Evolutionary conservation across 2,797 vertebrate species (phyloP), one percentile per base, ranked within the genome.

Genomic region (Neosilurus hyrtlii): DNA sequence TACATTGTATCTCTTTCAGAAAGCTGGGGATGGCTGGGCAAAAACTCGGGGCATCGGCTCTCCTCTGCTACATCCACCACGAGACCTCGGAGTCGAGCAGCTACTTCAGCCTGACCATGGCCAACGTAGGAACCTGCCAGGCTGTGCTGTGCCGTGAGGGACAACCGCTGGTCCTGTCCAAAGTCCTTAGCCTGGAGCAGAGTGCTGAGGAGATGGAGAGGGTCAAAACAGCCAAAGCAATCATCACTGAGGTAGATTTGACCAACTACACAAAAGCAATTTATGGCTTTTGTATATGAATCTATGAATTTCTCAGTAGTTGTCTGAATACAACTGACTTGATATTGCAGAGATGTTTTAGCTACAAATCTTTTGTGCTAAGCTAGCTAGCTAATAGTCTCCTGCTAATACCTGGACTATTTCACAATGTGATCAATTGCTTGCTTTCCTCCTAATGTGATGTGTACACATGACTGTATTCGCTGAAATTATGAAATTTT

Each of bases 1-100:
- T 52, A 15, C 14, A 14, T 22, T 1, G 51, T 83, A 7, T 78
- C 4, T 10, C 65, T 76, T 85, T 91, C 91, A 99, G 97, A 91
- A 99, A 98, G 92, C 93, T 99, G 75, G 98, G 98, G 74, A 96
- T 96, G 95, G 96, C 96, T 65, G 97, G 97, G 16, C 98, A 99
- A 93, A 99, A 98, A 91, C 93, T 99, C 85, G 97, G 98, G 16
- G 96, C 96, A 14, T 99, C 98, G 15, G 96, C 96, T 88, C 92
- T 98, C 86, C 93, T 99, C 74, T 99, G 97, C 90, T 98, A 96
- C 80, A 93, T 99, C 85, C 96, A 94, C 84, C 97, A 93, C 1
- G 96, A 97, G 83, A 89, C 88, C 83, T 92, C 94, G 0, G 97
- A 99, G 80, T 87, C 94, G 18, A 91, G 91, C 54, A 93, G 94